These are phyloP conservation scores for Gnathochromis pfefferi DNA, from an alignment of 2,113 vertebrate species.

Conservation along the genomic window DNA sequence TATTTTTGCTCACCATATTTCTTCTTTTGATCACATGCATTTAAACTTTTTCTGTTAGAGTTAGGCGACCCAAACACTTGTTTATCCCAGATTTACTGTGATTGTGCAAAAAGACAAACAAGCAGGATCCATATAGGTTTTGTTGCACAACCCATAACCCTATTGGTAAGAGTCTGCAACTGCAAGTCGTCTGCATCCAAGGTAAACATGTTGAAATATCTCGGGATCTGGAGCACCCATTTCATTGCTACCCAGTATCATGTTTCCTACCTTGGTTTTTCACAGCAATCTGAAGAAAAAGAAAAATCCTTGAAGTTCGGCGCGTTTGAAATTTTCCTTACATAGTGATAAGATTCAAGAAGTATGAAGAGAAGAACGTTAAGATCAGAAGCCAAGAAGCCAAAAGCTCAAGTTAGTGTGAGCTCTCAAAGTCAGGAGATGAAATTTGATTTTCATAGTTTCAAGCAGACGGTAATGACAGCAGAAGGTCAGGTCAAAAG, in stretches of 20 bases:
- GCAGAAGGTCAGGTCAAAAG: neutral
- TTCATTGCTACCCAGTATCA: neutral
- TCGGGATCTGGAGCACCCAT: neutral
- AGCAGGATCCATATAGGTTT: neutral
- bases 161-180: neutral
- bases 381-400: neutral
- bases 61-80: neutral
- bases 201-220: neutral
- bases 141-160: neutral
- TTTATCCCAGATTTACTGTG: neutral
- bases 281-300: constrained; percentile 9
- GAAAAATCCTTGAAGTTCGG: neutral
- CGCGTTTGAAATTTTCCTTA: neutral
- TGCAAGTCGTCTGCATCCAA: neutral
- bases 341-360: neutral
- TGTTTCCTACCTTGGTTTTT: constrained; percentile 50
- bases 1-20: neutral
- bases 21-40: neutral
- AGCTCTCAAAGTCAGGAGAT: constrained; percentile 11
- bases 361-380: neutral
- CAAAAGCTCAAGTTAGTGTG: neutral
- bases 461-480: neutral
- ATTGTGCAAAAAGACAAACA: neutral
- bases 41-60: neutral
- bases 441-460: neutral